These are phyloP conservation scores for Epinotia ramella DNA, from an alignment of 2,888 invertebrate species.

Conservation along the genomic window DNA sequence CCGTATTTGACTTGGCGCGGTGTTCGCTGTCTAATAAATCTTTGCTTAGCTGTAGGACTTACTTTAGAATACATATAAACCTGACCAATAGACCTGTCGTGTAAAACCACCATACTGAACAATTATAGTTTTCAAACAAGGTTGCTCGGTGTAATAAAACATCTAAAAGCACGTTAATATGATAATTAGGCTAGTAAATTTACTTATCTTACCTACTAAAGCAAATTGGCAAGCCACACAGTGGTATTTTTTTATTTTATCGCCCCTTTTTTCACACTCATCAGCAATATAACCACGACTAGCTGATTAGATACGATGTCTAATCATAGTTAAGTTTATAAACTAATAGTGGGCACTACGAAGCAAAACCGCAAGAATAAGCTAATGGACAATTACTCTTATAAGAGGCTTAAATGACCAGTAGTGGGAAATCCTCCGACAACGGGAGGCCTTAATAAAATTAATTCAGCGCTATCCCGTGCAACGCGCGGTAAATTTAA, in stretches of 20 bases:
- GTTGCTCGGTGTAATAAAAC: constrained; percentile 15
- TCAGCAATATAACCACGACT: too few relatives aligned
- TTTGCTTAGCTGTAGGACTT: too few relatives aligned
- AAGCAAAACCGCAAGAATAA: constrained; percentile 15
- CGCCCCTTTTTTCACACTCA: too few relatives aligned
- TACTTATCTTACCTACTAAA: background rate
- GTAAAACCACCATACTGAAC: constrained; percentile 20
- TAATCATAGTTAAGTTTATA: background rate
- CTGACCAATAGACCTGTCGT: constrained; percentile 14
- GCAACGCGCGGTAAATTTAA: constrained; percentile 43
- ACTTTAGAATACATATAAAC: too few relatives aligned
- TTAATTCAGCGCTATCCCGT: constrained; percentile 41
- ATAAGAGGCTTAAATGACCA: constrained; percentile 33
- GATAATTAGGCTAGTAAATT: constrained; percentile 19
- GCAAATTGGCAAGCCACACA: background rate
- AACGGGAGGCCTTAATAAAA: constrained; percentile 40
- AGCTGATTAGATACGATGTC: background rate
- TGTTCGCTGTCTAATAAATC: too few relatives aligned
- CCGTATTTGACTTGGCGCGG: too few relatives aligned
- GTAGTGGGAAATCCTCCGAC: constrained; percentile 32
- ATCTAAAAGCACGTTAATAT: constrained; percentile 6
- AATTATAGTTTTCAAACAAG: constrained; percentile 19
- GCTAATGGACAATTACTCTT: constrained; percentile 29
- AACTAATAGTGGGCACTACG: background rate
- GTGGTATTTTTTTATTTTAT: too few relatives aligned